Evolutionary conservation across 1,140 invertebrate genomes (phyloP).

Genomic region (Papilio helenus): DNA sequence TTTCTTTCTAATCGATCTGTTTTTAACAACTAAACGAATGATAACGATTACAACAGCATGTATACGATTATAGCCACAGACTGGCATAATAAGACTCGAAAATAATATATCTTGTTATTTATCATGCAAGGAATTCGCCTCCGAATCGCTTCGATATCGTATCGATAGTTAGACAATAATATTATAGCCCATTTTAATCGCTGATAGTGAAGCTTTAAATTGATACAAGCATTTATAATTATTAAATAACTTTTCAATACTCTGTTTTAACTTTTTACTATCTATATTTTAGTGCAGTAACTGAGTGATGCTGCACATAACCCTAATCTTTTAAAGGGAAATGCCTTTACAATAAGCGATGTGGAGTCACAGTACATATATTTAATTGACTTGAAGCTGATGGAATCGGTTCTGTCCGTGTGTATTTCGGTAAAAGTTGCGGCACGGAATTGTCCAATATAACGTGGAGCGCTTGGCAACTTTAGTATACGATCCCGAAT

Average conservation of each 20-base stretch:
- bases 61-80: neutral
- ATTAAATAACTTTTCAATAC: no score
- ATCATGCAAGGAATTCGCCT: no score
- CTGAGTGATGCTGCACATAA: no score
- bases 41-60: neutral
- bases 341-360: neutral
- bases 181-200: no score
- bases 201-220: no score
- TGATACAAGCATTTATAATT: no score
- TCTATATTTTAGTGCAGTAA: no score
- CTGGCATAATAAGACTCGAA: neutral
- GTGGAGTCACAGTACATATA: neutral
- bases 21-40: constrained; percentile 22
- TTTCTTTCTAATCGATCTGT: constrained; percentile 44
- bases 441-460: constrained; percentile 33
- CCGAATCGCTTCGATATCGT: no score
- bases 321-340: neutral
- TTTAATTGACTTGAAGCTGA: constrained; percentile 1
- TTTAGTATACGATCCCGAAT: constrained; percentile 59
- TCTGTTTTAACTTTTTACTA: no score
- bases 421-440: constrained; percentile 19
- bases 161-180: no score
- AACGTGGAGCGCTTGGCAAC: constrained; percentile 22
- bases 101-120: neutral
- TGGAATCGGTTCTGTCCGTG: constrained; percentile 17